Base-by-base conservation (phyloP, 2,888 invertebrate species). In the Fragum sueziense region DNA sequence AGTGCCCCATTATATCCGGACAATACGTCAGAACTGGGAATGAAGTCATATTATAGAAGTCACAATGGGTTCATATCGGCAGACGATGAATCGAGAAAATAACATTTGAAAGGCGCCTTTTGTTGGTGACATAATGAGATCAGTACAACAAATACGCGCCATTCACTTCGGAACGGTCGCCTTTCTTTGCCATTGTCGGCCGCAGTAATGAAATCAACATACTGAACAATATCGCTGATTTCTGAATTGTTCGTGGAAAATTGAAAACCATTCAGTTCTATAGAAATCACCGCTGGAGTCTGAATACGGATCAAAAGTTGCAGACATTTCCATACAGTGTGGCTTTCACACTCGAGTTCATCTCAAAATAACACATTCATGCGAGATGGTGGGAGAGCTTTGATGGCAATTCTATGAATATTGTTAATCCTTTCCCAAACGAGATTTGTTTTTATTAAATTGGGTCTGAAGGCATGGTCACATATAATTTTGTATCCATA, bases 261-360 rank as follows among this genome's bases (percentile, higher is more conserved):
- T 91, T 91, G 91, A 91, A 91, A 91, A 91, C 89, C 90, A 90
- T 90, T 90, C 88, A 88, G 76, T 81, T 80, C 86, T 83, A 86
- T 89, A 85, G 88, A 87, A 70, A 76, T 3, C 86, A 57, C 85
- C 82, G 85, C 77, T 73, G 77, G 81, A 83, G 76, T 72, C 87
- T 88, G 88, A 85, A 81, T 83, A 78, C 54, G 74, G 82, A 82
- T 87, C 87, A 89, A 90, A 89, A 84, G 85, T 76, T 67, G 83
- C 73, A 81, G 82, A 79, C 83, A 83, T 78, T 74, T 84, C 84
- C 70, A 76, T 84, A 75, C 80, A 84, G 83, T 80, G 73, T 74
- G 82, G 78, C 87, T 87, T 89, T 89, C 87, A 88, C 88, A 87
- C 87, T 75, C 84, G 87, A 86, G 78, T 85, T 85, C 65, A 70